These are phyloP conservation scores for Girardinus metallicus DNA, from an alignment of 2,797 vertebrate genomes.

Conservation along the genomic window DNA sequence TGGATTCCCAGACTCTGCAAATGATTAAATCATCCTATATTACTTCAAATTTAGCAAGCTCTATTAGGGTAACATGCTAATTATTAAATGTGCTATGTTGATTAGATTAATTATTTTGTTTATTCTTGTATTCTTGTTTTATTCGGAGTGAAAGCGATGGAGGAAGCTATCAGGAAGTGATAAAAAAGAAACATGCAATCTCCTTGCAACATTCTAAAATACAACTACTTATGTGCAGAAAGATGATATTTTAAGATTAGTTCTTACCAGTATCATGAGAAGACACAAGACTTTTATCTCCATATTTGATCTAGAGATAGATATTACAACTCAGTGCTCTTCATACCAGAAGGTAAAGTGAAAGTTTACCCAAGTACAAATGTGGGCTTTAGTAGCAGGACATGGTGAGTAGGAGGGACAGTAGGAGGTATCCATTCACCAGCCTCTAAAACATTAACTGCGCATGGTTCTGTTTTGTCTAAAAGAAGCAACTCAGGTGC, in stretches of 20 bases:
- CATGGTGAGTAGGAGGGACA: slow-evolving; percentile 32
- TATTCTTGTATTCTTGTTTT: background rate
- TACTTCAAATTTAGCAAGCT: background rate
- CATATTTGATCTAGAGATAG: slow-evolving; percentile 33
- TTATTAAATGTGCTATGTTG: background rate
- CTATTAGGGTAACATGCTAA: background rate
- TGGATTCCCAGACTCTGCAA: slow-evolving; percentile 41
- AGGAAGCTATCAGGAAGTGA: background rate
- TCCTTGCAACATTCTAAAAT: background rate
- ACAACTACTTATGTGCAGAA: background rate
- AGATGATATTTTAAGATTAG: background rate
- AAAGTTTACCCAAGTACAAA: background rate
- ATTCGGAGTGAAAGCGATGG: background rate
- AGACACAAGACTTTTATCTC: slow-evolving; percentile 19
- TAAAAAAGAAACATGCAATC: background rate
- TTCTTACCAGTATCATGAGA: slow-evolving; percentile 64
- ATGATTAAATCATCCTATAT: background rate
- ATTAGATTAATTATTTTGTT: background rate
- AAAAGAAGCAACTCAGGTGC: background rate
- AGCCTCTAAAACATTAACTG: background rate
- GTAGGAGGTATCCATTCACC: background rate
- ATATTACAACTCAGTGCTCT: background rate
- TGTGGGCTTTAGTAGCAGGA: background rate
- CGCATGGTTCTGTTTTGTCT: background rate
- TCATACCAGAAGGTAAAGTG: background rate